A percentile compares a stretch with the other conserved stretches of the same genome.
Conservation (phyloP, 2,797 vertebrate species). For the Lerista edwardsae region DNA sequence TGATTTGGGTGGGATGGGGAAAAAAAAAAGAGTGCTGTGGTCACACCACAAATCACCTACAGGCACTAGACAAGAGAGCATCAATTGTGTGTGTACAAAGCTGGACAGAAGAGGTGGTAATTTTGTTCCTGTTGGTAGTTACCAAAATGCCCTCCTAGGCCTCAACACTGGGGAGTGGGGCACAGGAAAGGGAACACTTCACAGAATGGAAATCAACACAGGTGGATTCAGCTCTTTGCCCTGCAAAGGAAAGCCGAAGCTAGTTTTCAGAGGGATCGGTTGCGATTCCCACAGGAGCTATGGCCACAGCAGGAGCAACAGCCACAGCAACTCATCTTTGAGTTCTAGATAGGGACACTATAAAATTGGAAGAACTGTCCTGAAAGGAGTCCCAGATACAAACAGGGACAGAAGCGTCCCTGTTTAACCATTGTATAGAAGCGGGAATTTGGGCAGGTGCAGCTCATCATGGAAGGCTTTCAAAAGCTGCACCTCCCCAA, state of each 20-base stretch:
- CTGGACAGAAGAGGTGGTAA: background rate
- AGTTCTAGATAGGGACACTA: background rate
- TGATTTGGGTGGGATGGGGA: constrained; percentile 18
- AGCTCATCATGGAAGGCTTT: too few relatives aligned
- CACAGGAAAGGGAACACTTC: background rate
- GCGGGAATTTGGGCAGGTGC: too few relatives aligned
- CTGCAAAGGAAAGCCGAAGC: background rate
- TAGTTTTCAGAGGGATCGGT: background rate
- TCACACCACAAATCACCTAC: constrained; percentile 50
- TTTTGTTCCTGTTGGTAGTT: background rate
- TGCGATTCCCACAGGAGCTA: background rate
- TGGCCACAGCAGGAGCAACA: background rate
- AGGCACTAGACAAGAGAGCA: background rate
- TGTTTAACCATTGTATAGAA: too few relatives aligned
- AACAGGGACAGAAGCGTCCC: too few relatives aligned
- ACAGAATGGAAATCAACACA: background rate
- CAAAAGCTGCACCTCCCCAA: too few relatives aligned
- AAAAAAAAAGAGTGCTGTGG: background rate
- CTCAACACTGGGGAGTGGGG: background rate
- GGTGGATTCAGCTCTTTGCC: background rate
- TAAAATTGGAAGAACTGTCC: background rate
- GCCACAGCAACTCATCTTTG: background rate
- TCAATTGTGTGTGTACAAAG: background rate
- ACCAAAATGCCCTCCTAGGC: background rate
- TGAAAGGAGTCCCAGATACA: too few relatives aligned